Evolutionary conservation across 2,888 invertebrate species (phyloP), one percentile per base, ranked within the genome.

Genomic region (Heteropelma amictum): DNA sequence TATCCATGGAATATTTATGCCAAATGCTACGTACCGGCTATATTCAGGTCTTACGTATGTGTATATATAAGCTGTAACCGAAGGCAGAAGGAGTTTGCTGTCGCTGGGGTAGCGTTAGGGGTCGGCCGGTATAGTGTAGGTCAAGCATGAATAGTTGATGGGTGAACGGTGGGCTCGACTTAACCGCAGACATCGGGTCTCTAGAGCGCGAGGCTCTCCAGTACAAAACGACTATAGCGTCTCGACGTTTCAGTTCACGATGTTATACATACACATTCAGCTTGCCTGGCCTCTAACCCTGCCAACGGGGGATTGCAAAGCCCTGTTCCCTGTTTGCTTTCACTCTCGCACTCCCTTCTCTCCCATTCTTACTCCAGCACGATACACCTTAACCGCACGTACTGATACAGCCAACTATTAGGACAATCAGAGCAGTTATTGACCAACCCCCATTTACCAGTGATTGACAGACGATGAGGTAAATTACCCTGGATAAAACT

Each of bases 101-200:
- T 53, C 63, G 40, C n/a, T 63, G 38, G 49, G 35, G 58, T 58
- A 53, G 49, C 28, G 26, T 17, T 21, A 69, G 63, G 51, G 74
- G 61, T 26, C 65, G 40, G 45, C 33, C 54, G 38, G 51, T 17
- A 6, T 56, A 70, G 79, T 82, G 77, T 84, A 86, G 84, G 83
- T 84, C 85, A 84, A 76, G 72, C 81, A 83, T 85, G 82, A 86
- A 86, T 86, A 83, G 78, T 86, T 86, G 80, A 86, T 83, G 75
- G 65, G 53, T 78, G 56, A 74, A 79, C 45, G 68, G 61, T 72
- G 67, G 81, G 77, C 77, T 79, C 79, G 80, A 83, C 82, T 83
- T 79, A 81, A 85, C 85, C 83, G 79, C 83, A 81, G 82, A 83
- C 82, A 81, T 77, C 79, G 77, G 79, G 82, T 80, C 80, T 83